A percentile compares a stretch with the other conserved stretches of the same genome.
phyloP scores from a whole-genome alignment of 2,113 vertebrate species.

The Eurypyga helias region DNA sequence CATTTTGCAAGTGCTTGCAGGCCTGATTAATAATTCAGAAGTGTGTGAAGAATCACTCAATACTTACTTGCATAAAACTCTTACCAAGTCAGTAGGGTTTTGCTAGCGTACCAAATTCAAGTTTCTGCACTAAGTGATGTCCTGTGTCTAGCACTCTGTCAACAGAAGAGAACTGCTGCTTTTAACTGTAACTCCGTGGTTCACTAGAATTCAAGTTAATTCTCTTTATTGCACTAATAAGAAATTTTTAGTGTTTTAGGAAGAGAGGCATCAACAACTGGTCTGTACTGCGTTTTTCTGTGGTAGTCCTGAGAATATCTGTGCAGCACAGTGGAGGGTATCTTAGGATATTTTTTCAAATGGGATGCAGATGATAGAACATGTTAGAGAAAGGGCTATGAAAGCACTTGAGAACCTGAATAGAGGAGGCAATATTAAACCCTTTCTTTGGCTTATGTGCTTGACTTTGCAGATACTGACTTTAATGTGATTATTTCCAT shows the following conservation, averaged over 20 bases:
- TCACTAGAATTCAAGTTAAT: not conserved
- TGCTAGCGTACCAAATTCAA: not conserved
- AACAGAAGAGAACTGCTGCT: not conserved
- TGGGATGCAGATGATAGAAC: not conserved
- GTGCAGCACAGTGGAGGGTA: not conserved
- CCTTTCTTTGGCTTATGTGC: not conserved
- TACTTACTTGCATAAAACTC: not conserved
- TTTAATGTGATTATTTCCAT: not conserved
- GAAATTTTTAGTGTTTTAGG: not conserved
- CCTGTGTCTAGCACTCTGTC: not conserved
- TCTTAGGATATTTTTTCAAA: not conserved
- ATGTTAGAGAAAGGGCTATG: not conserved
- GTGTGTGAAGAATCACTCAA: not conserved
- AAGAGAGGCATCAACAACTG: not conserved
- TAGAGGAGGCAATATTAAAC: not conserved
- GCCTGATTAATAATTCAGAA: not conserved
- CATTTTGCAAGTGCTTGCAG: not conserved
- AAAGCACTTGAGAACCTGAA: not conserved
- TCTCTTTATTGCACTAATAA: not conserved
- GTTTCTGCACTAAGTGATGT: not conserved
- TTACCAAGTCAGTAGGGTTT: not conserved
- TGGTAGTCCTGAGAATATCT: not conserved
- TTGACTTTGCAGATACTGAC: not conserved
- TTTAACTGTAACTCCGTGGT: not conserved
- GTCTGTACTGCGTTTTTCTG: not conserved